Evolutionary conservation across 2,113 vertebrate species (phyloP), one percentile per base, ranked within the genome.

Genomic region (Arvicanthis niloticus): DNA sequence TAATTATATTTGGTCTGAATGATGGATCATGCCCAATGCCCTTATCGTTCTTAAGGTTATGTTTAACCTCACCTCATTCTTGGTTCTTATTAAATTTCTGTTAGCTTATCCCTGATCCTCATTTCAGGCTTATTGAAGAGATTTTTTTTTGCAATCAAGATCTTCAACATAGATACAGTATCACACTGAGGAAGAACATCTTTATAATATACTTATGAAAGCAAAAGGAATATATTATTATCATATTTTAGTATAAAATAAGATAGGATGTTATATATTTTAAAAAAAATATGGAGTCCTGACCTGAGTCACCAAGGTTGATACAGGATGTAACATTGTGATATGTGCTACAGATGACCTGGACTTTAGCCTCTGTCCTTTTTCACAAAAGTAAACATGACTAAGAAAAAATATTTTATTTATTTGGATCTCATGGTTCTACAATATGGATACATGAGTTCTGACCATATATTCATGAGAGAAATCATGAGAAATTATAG

Each of bases 191-290:
- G 42, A 62, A 92, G 3, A 92, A 45, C 22, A 90, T 53, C 40
- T 84, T 85, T 80, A 72, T 4, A 92, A 94, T 42, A 51, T 17
- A 95, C 10, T 88, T 56, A 82, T 73, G n/a, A 77, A 94, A 81
- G 13, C 62, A 91, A 89, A 92, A 72, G 42, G 31, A 76, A 82
- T 88, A 81, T n/a, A 92, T 92, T 76, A 73, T 81, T 81, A 81
- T 62, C 45, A 34, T 86, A n/a, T 60, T 96, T 87, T 37, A 51
- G 34, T 92, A 70, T 96, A 31, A 42, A 75, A 85, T 60, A 92
- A 91, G 5, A 73, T 29, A 76, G 22, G 29, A 3, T 87, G 7
- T 82, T n/a, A 40, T 7, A 2, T 72, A 15, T 48, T 48, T 75
- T 86, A 56, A 92, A 78, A n/a, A 81, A 62, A 26, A 76, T 70